Percentiles rank a stretch among this genome's conserved stretches.
Evolutionary conservation across 64 coral and sea anemone genomes (phyloP).

Genomic region (Actinia equina): DNA sequence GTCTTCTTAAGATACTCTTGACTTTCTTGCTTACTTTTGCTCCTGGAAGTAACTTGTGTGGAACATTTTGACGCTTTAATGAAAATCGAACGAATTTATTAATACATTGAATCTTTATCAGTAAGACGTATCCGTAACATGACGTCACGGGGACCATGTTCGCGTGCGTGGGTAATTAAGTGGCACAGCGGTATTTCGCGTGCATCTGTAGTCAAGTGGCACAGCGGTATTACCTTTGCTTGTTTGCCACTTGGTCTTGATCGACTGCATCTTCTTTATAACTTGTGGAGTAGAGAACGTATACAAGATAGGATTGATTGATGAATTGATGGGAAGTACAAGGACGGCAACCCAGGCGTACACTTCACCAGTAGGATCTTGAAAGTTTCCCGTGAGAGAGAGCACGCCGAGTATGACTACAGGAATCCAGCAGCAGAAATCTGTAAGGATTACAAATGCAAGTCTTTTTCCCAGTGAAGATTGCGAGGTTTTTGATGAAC

Average conservation of each 20-base stretch:
- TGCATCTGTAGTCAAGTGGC: too few species aligned
- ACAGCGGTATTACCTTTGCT: not conserved
- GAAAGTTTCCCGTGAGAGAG: not conserved
- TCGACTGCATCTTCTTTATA: not conserved
- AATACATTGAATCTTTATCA: too few species aligned
- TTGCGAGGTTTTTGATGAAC: not conserved
- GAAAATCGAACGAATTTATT: not conserved
- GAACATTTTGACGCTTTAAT: not conserved
- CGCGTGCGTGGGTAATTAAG: too few species aligned
- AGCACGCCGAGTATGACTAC: not conserved
- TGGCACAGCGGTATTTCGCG: too few species aligned
- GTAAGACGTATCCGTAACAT: too few species aligned
- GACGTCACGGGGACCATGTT: too few species aligned
- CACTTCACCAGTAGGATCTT: not conserved
- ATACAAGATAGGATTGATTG: slow-evolving; percentile 26
- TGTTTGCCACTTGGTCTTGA: not conserved
- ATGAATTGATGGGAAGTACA: slow-evolving; percentile 20
- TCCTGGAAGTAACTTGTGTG: not conserved
- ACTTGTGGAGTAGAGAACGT: slow-evolving; percentile 21
- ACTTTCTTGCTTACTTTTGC: not conserved
- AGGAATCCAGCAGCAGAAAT: slow-evolving; percentile 45
- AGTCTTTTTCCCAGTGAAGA: slow-evolving; percentile 20
- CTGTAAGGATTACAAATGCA: slow-evolving; percentile 27
- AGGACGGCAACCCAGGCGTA: not conserved
- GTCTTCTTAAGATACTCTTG: not conserved